Evolutionary conservation across 2,797 vertebrate species (phyloP), one percentile per base, ranked within the genome.

Genomic region (Syngnathus rostellatus): DNA sequence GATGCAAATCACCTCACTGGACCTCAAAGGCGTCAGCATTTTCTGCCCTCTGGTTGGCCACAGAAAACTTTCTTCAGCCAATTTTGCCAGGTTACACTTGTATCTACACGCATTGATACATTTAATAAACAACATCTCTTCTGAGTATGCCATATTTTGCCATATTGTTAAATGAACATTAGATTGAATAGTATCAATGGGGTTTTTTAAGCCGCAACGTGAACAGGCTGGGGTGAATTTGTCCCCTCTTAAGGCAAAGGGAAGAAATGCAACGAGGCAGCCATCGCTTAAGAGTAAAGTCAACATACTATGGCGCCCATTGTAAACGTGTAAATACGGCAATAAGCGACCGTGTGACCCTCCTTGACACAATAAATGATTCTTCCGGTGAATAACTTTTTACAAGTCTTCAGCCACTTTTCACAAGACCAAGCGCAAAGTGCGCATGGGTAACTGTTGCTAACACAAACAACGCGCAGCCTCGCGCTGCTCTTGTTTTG

Each of bases 391-490:
- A 58, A 37, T 58, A 58, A 58, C 17, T n/a, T 65, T 38, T 51
- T 51, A 58, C 31, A 58, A 16, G 31, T 58, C 23, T 38, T 58
- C 31, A 19, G 31, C 23, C 55, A 58, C 55, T 39, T 64, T 19
- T 38, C 62, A 21, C 79, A 79, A 76, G 67, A 68, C 68, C 43
- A 63, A 72, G 12, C 12, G 17, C 45, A 19, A 21, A 65, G 39
- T 62, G 60, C 60, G 64, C 75, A 71, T 62, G 68, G 70, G 79
- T 68, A 37, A 64, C 74, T 51, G 85, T 89, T 88, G 86, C 86
- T 86, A 85, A 81, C 77, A 84, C 81, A 92, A 91, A 92, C 90
- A 92, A 82, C 81, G 16, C 23, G n/a, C 39, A 8, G 60, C 6
- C n/a, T 61, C 59, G 39, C 39, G 39, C 51, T 53, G 46, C 70